Base-by-base conservation (phyloP, 1,140 invertebrate genomes). In the Frieseomelitta varia region DNA sequence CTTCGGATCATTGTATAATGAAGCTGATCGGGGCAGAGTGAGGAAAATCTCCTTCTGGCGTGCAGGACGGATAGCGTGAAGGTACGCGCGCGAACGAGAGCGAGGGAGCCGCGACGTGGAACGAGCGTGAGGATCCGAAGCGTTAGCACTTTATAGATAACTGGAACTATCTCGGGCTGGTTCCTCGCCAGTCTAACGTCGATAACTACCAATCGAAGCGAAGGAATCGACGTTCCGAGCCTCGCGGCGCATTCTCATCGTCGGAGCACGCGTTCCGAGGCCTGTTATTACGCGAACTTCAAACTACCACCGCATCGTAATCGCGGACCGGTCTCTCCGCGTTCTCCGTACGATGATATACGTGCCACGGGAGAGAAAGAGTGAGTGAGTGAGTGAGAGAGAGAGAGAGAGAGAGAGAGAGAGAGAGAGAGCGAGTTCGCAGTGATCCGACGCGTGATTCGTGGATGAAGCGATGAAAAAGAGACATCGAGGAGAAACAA, bases 251-350 rank as follows among this genome's bases (percentile, higher is more conserved):
- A 80, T 89, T 89, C 84, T 81, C 85, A 78, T 81, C 87, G 87
- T 61, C 80, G 30, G 34, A 56, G 61, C 81, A 80, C 86, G 81
- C 81, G 81, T 85, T 67, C 39, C 77, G 21, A 81, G 82, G 61
- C 84, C 80, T 89, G 75, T 89, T 90, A 90, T 90, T 90, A 90
- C 65, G 53, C 78, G 39, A 85, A 87, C 81, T 89, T 87, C 74
- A 74, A 89, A 87, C 81, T 81, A 87, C 77, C 87, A 73, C 51
- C 80, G 87, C 61, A 77, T 87, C 81, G 81, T 88, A 88, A 88
- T 88, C 79, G 84, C 63, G 65, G 47, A 79, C 71, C 77, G 68
- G 71, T 88, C 61, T 65, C 76, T 30, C n/a, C 55, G 47, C 21
- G 24, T 72, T 72, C 69, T 24, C 21, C n/a, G 14, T 47, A 47